These are phyloP conservation scores for Gymnopithys bicolor DNA, from an alignment of 2,797 vertebrate genomes.

Conservation along the genomic window DNA sequence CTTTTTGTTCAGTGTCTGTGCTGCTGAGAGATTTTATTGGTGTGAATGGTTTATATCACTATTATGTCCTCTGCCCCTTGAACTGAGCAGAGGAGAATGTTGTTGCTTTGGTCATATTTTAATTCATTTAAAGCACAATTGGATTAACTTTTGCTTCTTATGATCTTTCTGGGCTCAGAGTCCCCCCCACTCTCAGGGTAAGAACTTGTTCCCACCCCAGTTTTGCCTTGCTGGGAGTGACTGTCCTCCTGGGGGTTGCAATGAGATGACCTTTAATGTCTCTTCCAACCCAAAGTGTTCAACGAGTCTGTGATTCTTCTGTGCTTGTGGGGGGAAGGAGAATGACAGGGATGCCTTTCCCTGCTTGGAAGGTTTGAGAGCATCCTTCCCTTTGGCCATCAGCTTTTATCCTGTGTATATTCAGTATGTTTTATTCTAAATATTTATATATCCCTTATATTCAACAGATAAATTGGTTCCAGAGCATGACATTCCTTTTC, in stretches of 20 bases:
- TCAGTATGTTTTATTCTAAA: background rate
- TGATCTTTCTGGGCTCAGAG: background rate
- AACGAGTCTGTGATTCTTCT: background rate
- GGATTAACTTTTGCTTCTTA: background rate
- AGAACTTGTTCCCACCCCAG: background rate
- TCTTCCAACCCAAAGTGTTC: background rate
- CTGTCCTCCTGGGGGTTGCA: background rate
- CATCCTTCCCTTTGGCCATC: background rate
- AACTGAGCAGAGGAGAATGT: background rate
- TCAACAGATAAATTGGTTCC: background rate
- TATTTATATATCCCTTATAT: background rate
- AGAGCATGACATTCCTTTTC: background rate
- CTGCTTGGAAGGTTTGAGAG: background rate
- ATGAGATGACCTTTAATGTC: too few species aligned
- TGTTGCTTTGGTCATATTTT: background rate
- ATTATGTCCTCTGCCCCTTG: background rate
- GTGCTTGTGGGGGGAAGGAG: background rate
- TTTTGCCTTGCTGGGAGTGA: background rate
- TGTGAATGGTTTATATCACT: background rate
- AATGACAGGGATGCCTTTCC: fast-evolving
- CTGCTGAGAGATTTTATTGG: background rate
- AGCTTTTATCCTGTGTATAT: background rate
- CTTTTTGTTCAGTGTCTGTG: background rate
- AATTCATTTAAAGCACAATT: fast-evolving
- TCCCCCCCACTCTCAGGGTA: background rate